A percentile compares a stretch with the other conserved stretches of the same genome.
Conservation (phyloP, 2,888 invertebrate species). For the Cylloceria caligata region DNA sequence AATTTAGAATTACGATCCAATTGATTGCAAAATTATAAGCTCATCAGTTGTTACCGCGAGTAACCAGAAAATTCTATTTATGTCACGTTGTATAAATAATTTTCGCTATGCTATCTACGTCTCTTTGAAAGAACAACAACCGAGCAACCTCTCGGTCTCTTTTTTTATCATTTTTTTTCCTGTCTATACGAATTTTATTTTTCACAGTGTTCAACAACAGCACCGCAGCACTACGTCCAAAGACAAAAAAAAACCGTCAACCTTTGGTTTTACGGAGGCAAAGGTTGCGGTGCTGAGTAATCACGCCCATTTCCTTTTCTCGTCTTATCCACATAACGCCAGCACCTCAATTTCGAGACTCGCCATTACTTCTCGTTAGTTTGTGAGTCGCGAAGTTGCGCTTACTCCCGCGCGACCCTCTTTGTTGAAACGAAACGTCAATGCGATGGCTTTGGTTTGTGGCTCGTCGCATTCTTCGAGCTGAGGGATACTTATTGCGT, state of each 20-base stretch:
- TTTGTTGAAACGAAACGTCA: constrained; percentile 26
- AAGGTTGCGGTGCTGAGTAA: constrained; percentile 10
- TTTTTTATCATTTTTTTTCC: background rate
- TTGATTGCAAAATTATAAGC: no score
- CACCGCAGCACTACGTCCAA: background rate
- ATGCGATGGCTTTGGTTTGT: background rate
- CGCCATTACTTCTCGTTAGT: background rate
- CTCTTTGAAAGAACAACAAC: background rate
- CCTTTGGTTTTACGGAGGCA: constrained; percentile 19
- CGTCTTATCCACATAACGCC: background rate
- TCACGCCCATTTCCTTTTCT: constrained; percentile 1
- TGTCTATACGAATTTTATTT: no score
- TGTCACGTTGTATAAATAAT: background rate
- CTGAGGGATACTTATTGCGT: background rate
- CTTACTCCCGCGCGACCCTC: constrained; percentile 16
- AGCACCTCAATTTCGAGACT: background rate
- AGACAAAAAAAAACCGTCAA: constrained; percentile 29
- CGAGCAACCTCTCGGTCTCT: background rate
- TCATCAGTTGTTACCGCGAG: no score
- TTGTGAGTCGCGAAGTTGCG: constrained; percentile 16
- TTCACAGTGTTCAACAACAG: background rate
- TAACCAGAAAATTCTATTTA: background rate
- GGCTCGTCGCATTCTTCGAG: background rate
- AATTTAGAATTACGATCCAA: no score
- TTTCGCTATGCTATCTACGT: background rate